Percentiles rank a stretch among this genome's conserved stretches.
Conservation (phyloP, 2,113 vertebrate genomes). For the Pogonocichla stellata region DNA sequence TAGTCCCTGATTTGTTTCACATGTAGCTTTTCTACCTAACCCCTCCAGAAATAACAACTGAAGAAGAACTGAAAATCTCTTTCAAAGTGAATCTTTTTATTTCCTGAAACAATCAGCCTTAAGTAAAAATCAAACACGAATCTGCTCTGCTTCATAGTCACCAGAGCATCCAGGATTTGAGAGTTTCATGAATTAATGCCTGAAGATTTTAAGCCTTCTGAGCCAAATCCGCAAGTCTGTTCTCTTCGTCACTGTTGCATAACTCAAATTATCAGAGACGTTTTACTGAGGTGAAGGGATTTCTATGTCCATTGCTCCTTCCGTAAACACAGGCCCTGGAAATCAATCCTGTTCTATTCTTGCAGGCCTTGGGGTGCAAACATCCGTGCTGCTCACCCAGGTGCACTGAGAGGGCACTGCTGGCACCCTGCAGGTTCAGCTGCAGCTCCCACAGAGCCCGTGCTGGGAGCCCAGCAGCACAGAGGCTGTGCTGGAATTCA, state of each 20-base stretch:
- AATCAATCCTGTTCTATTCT: not conserved
- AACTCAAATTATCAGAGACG: not conserved
- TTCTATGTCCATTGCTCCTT: not conserved
- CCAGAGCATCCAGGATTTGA: not conserved
- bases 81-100: not conserved
- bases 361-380: not conserved
- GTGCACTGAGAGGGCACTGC: not conserved
- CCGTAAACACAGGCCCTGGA: not conserved
- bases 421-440: not conserved
- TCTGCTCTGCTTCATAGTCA: not conserved
- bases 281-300: not conserved
- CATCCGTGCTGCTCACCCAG: not conserved
- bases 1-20: not conserved
- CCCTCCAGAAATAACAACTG: not conserved
- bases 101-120: not conserved
- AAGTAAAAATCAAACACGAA: not conserved
- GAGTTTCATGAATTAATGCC: slow-evolving; percentile 33
- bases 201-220: slow-evolving; percentile 24
- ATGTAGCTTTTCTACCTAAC: not conserved
- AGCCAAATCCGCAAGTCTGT: slow-evolving; percentile 20
- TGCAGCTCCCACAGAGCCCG: not conserved
- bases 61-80: not conserved
- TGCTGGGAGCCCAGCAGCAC: not conserved
- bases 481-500: not conserved
- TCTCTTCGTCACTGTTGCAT: not conserved